Evolutionary conservation across 2,888 invertebrate species (phyloP).

Genomic region (Balanococcus diminutus): DNA sequence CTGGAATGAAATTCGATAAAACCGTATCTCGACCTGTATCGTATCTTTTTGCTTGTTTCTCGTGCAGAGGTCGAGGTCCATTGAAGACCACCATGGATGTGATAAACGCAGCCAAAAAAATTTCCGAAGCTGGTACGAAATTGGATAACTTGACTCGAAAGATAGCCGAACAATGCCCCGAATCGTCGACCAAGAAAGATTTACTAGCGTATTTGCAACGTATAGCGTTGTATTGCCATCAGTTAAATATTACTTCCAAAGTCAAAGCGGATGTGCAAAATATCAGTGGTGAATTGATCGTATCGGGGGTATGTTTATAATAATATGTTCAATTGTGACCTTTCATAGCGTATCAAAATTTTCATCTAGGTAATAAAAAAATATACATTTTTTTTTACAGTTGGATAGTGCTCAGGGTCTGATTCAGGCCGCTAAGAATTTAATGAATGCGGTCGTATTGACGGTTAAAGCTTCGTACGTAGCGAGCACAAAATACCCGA

Average conservation of each 20-base stretch:
- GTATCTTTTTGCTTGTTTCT: constrained; percentile 20
- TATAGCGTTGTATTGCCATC: constrained; percentile 97
- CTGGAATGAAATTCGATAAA: background rate
- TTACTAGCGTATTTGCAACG: constrained; percentile 93
- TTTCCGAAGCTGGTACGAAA: constrained; percentile 96
- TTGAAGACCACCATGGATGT: constrained; percentile 99
- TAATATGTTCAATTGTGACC: no score
- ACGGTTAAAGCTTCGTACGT: constrained; percentile 99
- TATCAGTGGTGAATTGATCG: constrained; percentile 97
- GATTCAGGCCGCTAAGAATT: constrained; percentile 97
- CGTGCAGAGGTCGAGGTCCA: constrained; percentile 89
- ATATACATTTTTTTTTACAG: constrained; percentile 66
- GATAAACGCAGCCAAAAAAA: constrained; percentile 98
- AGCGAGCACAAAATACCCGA: constrained; percentile 95
- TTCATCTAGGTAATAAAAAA: no score
- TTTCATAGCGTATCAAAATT: no score
- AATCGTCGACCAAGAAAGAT: constrained; percentile 93
- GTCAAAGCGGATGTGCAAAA: constrained; percentile 99
- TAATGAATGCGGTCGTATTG: constrained; percentile 98
- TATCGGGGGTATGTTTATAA: constrained; percentile 85
- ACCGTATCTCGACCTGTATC: constrained; percentile 13
- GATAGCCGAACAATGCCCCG: constrained; percentile 97
- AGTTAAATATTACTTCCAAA: constrained; percentile 98
- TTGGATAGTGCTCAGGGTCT: constrained; percentile 97
- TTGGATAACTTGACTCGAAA: constrained; percentile 92